Base-by-base conservation (phyloP, 2,797 vertebrate genomes). In the Gymnoscopelus microlampas region DNA sequence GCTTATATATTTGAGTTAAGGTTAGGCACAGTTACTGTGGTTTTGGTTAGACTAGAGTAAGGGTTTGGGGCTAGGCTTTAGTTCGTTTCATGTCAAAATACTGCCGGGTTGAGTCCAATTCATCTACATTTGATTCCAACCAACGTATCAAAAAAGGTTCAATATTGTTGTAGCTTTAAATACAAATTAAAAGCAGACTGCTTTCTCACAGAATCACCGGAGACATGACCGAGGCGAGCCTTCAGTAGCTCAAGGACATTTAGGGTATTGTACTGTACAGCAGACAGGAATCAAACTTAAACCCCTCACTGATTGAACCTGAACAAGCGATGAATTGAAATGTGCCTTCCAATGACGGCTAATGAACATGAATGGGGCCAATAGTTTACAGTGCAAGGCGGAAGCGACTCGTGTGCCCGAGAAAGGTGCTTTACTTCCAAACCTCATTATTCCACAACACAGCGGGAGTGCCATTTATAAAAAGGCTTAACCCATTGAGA, bases 401-500 rank as follows among this genome's bases (percentile, higher is more conserved):
- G 82, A 44, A 91, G 87, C 82, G 74, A 90, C 87, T 92, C 80
- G 77, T 87, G 82, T 79, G 87, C 87, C 73, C 83, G 73, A 10
- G 78, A 90, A 90, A 91, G 87, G 88, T 89, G 80, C 82, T 87
- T 83, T 71, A 81, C 79, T 77, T 82, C 73, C 79, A 66, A 29
- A 87, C 85, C 87, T 89, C 79, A 87, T 90, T 90, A 88, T 91
- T 91, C 84, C 74, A 83, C 83, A 80, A 84, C 86, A 76, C 84
- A 81, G 87, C 86, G 87, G 87, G 86, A 90, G 84, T 76, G 82
- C 89, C 86, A 87, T 91, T 90, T 88, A 82, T 86, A 86, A 83
- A 92, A 91, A 86, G 84, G 87, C 81, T 88, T 81, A 19, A 19
- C 19, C 19, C 19, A 19, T 19, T 19, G 19, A 19, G 19, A 19